A percentile compares a stretch with the other conserved stretches of the same genome.
phyloP scores from a whole-genome alignment of 1,140 invertebrate species.

The Brachionus paranguensis region DNA sequence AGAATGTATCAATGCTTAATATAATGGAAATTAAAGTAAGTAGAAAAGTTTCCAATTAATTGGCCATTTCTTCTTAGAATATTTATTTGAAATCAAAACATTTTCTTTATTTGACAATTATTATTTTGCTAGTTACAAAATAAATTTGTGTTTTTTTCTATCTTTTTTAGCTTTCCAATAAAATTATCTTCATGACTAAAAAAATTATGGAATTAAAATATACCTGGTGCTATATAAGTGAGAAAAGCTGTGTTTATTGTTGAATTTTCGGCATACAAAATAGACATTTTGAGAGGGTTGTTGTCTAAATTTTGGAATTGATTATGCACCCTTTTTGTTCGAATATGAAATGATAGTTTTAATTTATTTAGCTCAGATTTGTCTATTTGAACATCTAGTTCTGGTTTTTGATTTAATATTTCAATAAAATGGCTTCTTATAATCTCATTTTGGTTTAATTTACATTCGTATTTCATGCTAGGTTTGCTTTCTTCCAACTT shows the following conservation, averaged over 20 bases:
- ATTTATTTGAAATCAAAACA: no score
- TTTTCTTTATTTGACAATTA: no score
- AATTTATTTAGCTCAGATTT: conserved; percentile 1
- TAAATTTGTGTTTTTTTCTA: no score
- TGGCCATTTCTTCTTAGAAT: no score
- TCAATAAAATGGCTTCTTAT: background rate
- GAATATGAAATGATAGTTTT: background rate
- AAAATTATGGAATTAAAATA: background rate
- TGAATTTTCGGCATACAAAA: conserved; percentile 23
- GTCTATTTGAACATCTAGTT: background rate
- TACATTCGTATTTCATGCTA: background rate
- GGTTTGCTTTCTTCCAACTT: background rate
- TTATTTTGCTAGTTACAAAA: no score
- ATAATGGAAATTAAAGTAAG: no score
- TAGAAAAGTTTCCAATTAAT: no score
- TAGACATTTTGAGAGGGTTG: background rate
- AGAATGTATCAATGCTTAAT: no score
- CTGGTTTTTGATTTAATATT: background rate
- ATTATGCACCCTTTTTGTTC: background rate
- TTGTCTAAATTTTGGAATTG: background rate
- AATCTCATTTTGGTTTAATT: background rate
- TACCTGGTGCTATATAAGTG: conserved; percentile 11
- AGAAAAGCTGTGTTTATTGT: background rate
- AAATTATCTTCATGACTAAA: background rate
- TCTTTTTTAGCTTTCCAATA: no score